Conservation (phyloP, 2,113 vertebrate genomes). For the Orycteropus afer region DNA sequence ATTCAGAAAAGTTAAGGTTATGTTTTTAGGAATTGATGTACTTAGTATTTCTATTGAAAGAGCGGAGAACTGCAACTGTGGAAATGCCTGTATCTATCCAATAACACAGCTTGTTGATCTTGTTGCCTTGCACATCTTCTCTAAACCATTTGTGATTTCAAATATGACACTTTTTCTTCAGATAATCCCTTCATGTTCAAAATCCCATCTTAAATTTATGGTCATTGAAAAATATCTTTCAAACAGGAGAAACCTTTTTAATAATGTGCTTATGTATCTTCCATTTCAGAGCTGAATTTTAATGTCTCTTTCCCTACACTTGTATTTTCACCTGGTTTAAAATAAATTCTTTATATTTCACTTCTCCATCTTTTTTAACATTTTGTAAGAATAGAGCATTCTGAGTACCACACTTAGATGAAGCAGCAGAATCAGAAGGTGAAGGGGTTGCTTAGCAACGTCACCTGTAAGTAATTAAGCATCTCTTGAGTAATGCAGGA, state of each 20-base stretch:
- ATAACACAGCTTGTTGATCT: background rate
- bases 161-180: background rate
- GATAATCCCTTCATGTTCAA: background rate
- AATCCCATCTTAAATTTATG: background rate
- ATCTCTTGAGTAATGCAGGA: conserved; percentile 67
- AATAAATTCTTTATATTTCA: conserved; percentile 10
- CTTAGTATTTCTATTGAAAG: background rate
- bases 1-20: background rate
- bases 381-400: conserved; percentile 62
- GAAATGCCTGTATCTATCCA: background rate
- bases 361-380: conserved; percentile 36
- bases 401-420: conserved; percentile 41
- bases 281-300: conserved; percentile 4
- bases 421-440: conserved; percentile 62
- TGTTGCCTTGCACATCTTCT: background rate
- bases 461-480: conserved; percentile 77
- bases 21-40: background rate
- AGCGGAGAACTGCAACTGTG: background rate
- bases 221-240: conserved; percentile 14
- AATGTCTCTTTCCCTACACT: background rate
- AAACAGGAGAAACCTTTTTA: background rate
- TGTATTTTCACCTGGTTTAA: conserved; percentile 24
- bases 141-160: background rate
- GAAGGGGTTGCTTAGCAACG: conserved; percentile 80
- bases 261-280: background rate